Evolutionary conservation across 2,888 invertebrate genomes (phyloP), one percentile per base, ranked within the genome.

Genomic region (Cancer borealis): DNA sequence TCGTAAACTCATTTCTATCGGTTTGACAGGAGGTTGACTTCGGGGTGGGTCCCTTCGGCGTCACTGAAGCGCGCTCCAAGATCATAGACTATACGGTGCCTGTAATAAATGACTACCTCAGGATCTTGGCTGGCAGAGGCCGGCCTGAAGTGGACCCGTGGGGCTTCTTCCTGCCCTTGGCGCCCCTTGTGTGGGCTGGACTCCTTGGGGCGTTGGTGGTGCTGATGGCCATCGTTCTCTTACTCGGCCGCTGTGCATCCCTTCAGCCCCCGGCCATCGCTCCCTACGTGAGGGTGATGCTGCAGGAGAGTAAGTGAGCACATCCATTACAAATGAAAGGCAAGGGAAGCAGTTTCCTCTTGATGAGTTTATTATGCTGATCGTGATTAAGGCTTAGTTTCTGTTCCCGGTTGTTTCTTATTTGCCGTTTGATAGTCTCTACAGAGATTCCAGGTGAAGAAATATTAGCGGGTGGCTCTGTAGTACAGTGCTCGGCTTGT

Each of bases 161-260:
- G 92, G 88, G 94, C 73, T 94, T 94, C 92, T 30, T 94, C 30
- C 39, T 92, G 90, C 94, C 94, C n/a, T 47, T 92, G 6, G 10
- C 45, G 2, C 30, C 47, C 17, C 2, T 47, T 0, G 92, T 92
- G 92, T 92, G 92, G 92, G 92, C 30, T 45, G 79, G 73, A 14
- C 45, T 92, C 6, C 3, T 92, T n/a, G 79, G 21, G 92, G n/a
- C 92, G 12, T 26, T 92, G 79, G 10, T 92, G n/a, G 47, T 92
- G 14, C 84, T 92, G 84, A 14, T 88, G 88, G 49, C n/a, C 4
- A 47, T 88, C 12, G 47, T 88, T 46, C n/a, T 47, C 12, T 47
- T 88, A 8, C 88, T 46, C 47, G 88, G 21, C 3, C 49, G 47
- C 26, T 88, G 88, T 14, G 46, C 26, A 47, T 88, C 88, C 46